These are phyloP conservation scores for Anniella stebbinsi DNA, from an alignment of 2,797 vertebrate genomes.

Conservation along the genomic window DNA sequence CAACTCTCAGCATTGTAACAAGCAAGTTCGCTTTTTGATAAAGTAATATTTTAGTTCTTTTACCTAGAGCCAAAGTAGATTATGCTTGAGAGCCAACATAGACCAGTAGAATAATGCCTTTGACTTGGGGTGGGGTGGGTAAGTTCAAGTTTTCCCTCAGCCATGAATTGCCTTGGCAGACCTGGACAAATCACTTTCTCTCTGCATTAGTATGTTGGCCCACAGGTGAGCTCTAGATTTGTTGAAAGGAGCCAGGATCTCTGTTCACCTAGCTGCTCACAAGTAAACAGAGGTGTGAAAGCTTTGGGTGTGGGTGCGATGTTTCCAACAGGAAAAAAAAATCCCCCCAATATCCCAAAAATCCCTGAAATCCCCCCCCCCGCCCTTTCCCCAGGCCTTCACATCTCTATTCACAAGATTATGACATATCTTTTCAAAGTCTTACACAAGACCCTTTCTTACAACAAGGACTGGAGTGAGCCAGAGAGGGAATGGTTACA, in stretches of 20 bases:
- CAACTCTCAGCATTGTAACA: neutral
- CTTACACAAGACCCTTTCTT: neutral
- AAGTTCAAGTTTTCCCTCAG: neutral
- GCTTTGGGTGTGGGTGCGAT: too few species aligned
- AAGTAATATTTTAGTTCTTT: neutral
- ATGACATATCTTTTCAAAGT: neutral
- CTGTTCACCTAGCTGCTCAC: neutral
- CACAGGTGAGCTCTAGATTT: neutral
- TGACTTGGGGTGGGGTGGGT: neutral
- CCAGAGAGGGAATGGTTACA: too few species aligned
- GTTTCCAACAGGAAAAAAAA: too few species aligned
- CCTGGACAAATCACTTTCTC: neutral
- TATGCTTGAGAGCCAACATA: neutral
- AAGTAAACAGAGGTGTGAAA: too few species aligned
- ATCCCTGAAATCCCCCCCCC: too few species aligned
- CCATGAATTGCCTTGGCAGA: neutral
- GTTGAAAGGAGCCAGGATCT: neutral
- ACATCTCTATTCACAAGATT: neutral
- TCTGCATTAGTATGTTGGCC: neutral
- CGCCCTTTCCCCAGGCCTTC: too few species aligned
- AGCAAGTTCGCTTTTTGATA: neutral
- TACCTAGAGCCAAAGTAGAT: neutral
- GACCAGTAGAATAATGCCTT: neutral
- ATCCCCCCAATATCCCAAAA: too few species aligned
- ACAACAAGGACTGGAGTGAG: neutral